phyloP scores from a whole-genome alignment of 1,140 invertebrate species.

The Diploscapter pachys region DNA sequence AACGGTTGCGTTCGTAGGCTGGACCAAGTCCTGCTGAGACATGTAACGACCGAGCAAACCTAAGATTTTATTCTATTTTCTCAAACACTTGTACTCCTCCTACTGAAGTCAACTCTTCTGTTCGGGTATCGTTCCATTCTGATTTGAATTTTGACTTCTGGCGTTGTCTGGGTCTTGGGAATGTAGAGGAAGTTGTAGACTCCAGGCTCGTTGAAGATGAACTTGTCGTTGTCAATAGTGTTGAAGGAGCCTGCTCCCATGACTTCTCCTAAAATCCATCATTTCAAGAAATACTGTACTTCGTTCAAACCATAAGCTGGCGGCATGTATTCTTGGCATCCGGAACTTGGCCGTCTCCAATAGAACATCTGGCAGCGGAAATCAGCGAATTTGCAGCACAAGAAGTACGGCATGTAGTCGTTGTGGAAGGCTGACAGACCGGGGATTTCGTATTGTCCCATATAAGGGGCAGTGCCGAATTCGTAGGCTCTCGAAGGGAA shows the following conservation, averaged over 20 bases:
- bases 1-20: constrained; percentile 56
- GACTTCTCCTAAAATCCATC: constrained; percentile 17
- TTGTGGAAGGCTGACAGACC: constrained; percentile 55
- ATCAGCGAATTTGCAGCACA: constrained; percentile 57
- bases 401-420: constrained; percentile 59
- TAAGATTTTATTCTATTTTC: constrained; percentile 29
- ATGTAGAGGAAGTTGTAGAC: constrained; percentile 58
- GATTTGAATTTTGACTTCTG: constrained; percentile 56
- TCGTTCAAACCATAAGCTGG: constrained; percentile 47
- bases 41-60: constrained; percentile 56
- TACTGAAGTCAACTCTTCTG: constrained; percentile 51
- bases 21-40: constrained; percentile 52
- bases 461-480: constrained; percentile 55
- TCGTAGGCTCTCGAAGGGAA: constrained; percentile 56
- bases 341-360: constrained; percentile 54
- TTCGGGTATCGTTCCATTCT: constrained; percentile 57
- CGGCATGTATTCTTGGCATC: constrained; percentile 57
- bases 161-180: constrained; percentile 50
- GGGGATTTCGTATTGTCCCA: constrained; percentile 54
- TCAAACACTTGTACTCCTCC: constrained; percentile 2
- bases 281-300: background rate
- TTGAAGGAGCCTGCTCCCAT: constrained; percentile 53
- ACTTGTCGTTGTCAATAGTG: constrained; percentile 58
- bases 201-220: constrained; percentile 59
- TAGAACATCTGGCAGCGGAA: constrained; percentile 59